Evolutionary conservation across 2,888 invertebrate genomes (phyloP), one percentile per base, ranked within the genome.

Genomic region (Drosophila fungiperda): DNA sequence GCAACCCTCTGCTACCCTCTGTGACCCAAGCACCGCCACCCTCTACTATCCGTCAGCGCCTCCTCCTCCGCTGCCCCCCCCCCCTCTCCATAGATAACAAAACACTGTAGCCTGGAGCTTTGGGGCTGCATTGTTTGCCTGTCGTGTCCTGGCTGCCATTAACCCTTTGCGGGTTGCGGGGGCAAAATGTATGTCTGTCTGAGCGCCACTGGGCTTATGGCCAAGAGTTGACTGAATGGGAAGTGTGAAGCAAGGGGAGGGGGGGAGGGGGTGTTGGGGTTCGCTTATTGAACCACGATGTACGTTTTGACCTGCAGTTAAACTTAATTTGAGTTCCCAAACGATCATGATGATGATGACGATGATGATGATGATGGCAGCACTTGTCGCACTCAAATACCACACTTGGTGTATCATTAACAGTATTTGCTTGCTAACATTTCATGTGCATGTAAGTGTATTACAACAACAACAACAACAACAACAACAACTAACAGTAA

Each of bases 221-320:
- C 2, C 8, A 29, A 15, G 55, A 4, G 3, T 35, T 6, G n/a
- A 8, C 1, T 0, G 45, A n/a, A 8, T 0, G 29, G 33, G 9
- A 1, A 11, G 15, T 15, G 59, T 48, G 26, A 5, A 35, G n/a
- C 1, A 6, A 49, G n/a, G n/a, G n/a, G n/a, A n/a, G n/a, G n/a
- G n/a, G n/a, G n/a, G n/a, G 3, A 1, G 20, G 20, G 33, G n/a
- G 29, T 4, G 26, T 42, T 17, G 29, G 1, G 7, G 48, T 6
- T 5, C 9, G 55, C 26, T 40, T 57, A 64, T 54, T 67, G 68
- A 61, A 57, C 52, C 55, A 48, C 70, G 66, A 48, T 82, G 79
- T 75, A 76, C 73, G 77, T 71, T 82, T 76, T 82, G 83, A 89
- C 89, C 88, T 87, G 85, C 90, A 90, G 82, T 82, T 87, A 80